Percentiles rank a stretch among this genome's conserved stretches.
Conservation (phyloP, 2,797 vertebrate genomes). For the Eptatretus atami region DNA sequence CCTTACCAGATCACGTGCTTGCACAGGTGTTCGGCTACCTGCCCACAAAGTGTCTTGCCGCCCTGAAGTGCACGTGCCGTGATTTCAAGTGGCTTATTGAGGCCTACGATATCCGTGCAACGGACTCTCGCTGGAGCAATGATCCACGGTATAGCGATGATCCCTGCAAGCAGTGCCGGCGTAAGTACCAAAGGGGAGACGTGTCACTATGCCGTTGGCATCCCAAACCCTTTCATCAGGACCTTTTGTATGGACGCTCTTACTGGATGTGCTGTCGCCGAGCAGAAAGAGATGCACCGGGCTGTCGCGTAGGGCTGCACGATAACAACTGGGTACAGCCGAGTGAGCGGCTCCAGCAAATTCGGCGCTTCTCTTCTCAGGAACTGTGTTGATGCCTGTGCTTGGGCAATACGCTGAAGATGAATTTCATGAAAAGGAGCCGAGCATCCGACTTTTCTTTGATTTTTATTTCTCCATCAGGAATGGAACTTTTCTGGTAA, state of each 20-base stretch:
- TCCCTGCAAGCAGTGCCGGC: conserved; percentile 85
- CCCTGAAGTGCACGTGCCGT: conserved; percentile 71
- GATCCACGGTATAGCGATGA: conserved; percentile 70
- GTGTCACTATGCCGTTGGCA: conserved; percentile 89
- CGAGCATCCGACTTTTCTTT: no score
- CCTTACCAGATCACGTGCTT: conserved; percentile 62
- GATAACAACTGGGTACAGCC: conserved; percentile 87
- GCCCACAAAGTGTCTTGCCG: conserved; percentile 47
- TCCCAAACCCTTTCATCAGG: conserved; percentile 95
- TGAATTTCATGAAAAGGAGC: no score
- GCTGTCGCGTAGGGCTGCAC: conserved; percentile 58
- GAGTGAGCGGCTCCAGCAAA: conserved; percentile 28
- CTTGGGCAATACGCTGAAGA: no score
- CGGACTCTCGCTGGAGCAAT: conserved; percentile 62
- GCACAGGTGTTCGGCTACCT: conserved; percentile 67
- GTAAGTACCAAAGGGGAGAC: conserved; percentile 48
- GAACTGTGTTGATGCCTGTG: neutral
- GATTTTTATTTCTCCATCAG: no score
- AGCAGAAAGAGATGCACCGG: conserved; percentile 46
- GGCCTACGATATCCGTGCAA: conserved; percentile 41
- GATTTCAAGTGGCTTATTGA: conserved; percentile 64
- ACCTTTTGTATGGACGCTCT: conserved; percentile 86
- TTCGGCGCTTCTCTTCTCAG: neutral
- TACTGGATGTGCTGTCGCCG: conserved; percentile 96
- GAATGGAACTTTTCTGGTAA: no score